Evolutionary conservation across 2,888 invertebrate genomes (phyloP), one percentile per base, ranked within the genome.

Genomic region (Nebria salina): DNA sequence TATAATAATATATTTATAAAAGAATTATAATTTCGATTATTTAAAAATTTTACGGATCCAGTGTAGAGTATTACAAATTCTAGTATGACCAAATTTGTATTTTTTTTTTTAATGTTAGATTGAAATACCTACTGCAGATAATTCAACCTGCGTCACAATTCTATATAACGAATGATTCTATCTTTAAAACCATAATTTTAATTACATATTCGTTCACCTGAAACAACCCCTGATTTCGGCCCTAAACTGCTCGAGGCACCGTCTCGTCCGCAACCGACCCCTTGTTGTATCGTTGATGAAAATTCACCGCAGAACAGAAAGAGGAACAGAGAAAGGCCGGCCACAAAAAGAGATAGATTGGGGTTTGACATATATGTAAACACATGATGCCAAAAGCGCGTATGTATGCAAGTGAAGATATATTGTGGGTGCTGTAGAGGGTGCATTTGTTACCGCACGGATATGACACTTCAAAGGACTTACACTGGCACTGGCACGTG

Each of bases 391-490:
- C 4, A 54, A 54, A 13, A 54, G 54, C 54, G 54, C 8, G 54
- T 54, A 54, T 20, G 20, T 7, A 54, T 54, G 54, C 54, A 54
- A 54, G 54, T 54, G 13, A 54, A 54, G 54, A 34, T 34, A 54
- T 54, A 54, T 54, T 54, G 54, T 54, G 54, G 54, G 54, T 54
- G 34, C 34, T 34, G 34, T 34, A 5, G 54, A 54, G 7, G 54
- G 54, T 43, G 43, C 7, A 43, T 43, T 43, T 43, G 43, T 43
- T 43, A 43, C 43, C 43, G 9, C 43, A 43, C 43, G 43, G 43
- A 43, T 43, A 8, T 34, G 70, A 70, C 70, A 70, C 70, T 70
- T 70, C 70, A 70, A 70, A 70, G 70, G 70, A 34, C 70, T 25
- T 2, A 15, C 68, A 25, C 68, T 15, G 68, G 68, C 68, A 68